Evolutionary conservation across 2,797 vertebrate species (phyloP), one percentile per base, ranked within the genome.

Genomic region (Morus bassanus): DNA sequence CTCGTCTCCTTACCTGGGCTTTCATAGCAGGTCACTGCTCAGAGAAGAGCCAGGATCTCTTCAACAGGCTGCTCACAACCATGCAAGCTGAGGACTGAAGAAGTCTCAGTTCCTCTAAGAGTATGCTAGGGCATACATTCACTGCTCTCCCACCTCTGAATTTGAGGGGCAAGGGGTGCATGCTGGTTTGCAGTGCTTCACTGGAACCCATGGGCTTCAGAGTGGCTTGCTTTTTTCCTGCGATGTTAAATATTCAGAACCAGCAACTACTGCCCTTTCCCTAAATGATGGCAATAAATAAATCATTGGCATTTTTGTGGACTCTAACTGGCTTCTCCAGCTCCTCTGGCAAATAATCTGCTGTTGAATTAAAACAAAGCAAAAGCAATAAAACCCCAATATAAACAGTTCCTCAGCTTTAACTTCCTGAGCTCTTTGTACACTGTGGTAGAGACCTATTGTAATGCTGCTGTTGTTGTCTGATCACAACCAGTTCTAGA

Each of bases 251-350:
- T 93, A 96, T 96, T 94, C 92, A 96, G 73, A 53, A 94, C 53
- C 39, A 92, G 46, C 33, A 80, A 92, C 79, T 54, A 54, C 88
- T 96, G 87, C 92, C 92, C 95, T 96, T 96, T 96, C 35, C 76
- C 50, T 93, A 92, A 95, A 93, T 73, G 79, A 88, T 41, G 57
- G 87, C 73, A 93, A 96, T 97, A 96, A 96, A 96, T 95, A 94
- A 94, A 94, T 95, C 85, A 93, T 67, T 85, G 69, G 7, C 61
- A 6, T 18, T 93, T 95, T 96, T 97, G 89, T 93, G 91, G 85
- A 95, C 94, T 95, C 61, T 81, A 94, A 89, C 94, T 85, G 85
- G 51, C 72, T 92, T 67, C 84, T 73, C 28, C 28, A 73, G 35
- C 39, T 86, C 76, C 82, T 94, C 50, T 3, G 4, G 84, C 73